Conservation (phyloP, 2,797 vertebrate genomes). For the Telmatherina bonti region DNA sequence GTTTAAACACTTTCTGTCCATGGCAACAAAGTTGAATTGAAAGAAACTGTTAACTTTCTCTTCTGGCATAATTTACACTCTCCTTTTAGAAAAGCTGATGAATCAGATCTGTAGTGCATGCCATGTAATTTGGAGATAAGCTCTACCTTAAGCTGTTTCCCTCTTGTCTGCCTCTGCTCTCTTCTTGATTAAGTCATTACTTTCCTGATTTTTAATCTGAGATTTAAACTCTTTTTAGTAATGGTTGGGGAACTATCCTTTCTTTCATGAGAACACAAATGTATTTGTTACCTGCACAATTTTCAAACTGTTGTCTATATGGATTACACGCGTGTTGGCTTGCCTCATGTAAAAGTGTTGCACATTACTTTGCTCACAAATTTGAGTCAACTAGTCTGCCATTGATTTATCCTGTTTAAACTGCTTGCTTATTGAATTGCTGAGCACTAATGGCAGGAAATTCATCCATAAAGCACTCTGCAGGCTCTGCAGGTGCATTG, state of each 20-base stretch:
- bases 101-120: slow-evolving; percentile 86
- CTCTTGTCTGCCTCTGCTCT: slow-evolving; percentile 64
- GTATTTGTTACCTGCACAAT: slow-evolving; percentile 1
- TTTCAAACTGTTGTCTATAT: slow-evolving; percentile 5
- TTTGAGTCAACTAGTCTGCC: slow-evolving; percentile 51
- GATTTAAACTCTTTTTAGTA: slow-evolving; percentile 30
- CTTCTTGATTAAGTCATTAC: slow-evolving; percentile 52
- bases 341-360: slow-evolving; percentile 32
- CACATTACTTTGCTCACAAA: slow-evolving; percentile 47
- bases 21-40: slow-evolving; percentile 62
- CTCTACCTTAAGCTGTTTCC: slow-evolving; percentile 63
- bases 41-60: slow-evolving; percentile 72
- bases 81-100: slow-evolving; percentile 44
- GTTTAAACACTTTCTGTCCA: slow-evolving; percentile 85
- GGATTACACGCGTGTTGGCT: slow-evolving; percentile 29
- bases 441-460: slow-evolving; percentile 48
- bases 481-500: slow-evolving; percentile 30
- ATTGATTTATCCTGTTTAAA: slow-evolving; percentile 58
- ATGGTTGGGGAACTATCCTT: slow-evolving; percentile 62
- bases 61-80: slow-evolving; percentile 68
- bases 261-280: slow-evolving; percentile 39
- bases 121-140: slow-evolving; percentile 78
- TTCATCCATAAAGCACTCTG: slow-evolving; percentile 38
- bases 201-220: slow-evolving; percentile 48
- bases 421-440: slow-evolving; percentile 71